These are phyloP conservation scores for Muntiacus reevesi DNA, from an alignment of 2,113 vertebrate species.

Conservation along the genomic window DNA sequence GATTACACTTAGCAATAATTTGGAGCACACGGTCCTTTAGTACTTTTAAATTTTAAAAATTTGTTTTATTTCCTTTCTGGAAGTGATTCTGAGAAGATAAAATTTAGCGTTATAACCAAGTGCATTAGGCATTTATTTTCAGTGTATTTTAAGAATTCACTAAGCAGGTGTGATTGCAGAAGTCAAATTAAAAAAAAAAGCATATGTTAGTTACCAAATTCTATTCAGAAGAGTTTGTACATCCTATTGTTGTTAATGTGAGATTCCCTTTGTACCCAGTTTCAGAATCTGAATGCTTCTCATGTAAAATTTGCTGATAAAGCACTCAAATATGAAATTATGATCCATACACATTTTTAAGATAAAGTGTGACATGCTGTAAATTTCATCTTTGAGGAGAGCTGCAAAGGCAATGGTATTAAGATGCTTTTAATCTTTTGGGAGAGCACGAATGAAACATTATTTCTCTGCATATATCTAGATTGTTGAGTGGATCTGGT, in stretches of 20 bases:
- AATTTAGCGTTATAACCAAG: not conserved
- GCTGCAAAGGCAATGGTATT: conserved; percentile 38
- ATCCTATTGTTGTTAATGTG: not conserved
- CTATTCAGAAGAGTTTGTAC: not conserved
- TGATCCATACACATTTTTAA: conserved; percentile 65
- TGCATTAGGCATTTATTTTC: not conserved
- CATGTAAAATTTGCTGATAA: conserved; percentile 58
- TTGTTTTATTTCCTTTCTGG: not conserved
- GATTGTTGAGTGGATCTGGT: conserved; percentile 21
- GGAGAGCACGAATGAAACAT: conserved; percentile 39
- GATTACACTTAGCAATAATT: not conserved
- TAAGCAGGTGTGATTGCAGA: not conserved
- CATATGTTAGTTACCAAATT: not conserved
- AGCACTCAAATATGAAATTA: conserved; percentile 57
- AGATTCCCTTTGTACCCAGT: not conserved
- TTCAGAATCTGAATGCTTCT: conserved; percentile 24
- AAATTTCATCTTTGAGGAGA: conserved; percentile 61
- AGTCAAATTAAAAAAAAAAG: not conserved
- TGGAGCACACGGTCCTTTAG: not conserved
- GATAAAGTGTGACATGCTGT: conserved; percentile 58
- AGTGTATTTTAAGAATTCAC: not conserved
- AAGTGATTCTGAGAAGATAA: not conserved
- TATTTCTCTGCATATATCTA: conserved; percentile 44
- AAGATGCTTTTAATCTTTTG: conserved; percentile 63
- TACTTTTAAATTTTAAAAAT: not conserved